These are phyloP conservation scores for Bolinopsis microptera DNA, from an alignment of 37 sponge, comb jelly and placozoan genomes.

Conservation along the genomic window DNA sequence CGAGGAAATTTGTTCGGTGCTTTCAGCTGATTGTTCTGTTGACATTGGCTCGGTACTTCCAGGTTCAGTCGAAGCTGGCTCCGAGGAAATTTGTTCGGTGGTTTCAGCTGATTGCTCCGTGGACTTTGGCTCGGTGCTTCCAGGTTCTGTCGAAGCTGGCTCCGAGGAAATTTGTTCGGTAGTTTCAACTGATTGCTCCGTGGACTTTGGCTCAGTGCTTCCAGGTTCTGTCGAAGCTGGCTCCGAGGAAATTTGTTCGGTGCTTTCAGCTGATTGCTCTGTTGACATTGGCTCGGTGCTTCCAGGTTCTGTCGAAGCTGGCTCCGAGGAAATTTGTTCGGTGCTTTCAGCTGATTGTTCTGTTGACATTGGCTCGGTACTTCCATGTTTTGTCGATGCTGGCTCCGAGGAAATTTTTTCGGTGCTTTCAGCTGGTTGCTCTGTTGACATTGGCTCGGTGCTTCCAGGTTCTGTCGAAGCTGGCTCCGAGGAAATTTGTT, in stretches of 20 bases:
- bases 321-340: not conserved
- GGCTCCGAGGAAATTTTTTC: too few relatives aligned
- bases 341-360: not conserved
- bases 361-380: not conserved
- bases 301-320: not conserved
- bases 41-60: not conserved
- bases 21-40: not conserved
- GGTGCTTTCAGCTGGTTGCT: too few relatives aligned
- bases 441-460: too few relatives aligned
- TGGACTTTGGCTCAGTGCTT: not conserved
- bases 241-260: not conserved
- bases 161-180: not conserved
- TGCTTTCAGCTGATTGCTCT: not conserved
- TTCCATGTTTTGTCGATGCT: not conserved
- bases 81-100: not conserved
- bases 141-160: not conserved
- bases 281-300: not conserved
- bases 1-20: not conserved
- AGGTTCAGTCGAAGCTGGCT: not conserved
- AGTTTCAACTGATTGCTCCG: not conserved
- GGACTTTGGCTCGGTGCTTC: not conserved
- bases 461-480: too few relatives aligned
- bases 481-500: not conserved
- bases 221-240: not conserved
- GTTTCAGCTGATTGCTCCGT: not conserved